Evolutionary conservation across 2,113 vertebrate genomes (phyloP).

Genomic region (Salminus brasiliensis): DNA sequence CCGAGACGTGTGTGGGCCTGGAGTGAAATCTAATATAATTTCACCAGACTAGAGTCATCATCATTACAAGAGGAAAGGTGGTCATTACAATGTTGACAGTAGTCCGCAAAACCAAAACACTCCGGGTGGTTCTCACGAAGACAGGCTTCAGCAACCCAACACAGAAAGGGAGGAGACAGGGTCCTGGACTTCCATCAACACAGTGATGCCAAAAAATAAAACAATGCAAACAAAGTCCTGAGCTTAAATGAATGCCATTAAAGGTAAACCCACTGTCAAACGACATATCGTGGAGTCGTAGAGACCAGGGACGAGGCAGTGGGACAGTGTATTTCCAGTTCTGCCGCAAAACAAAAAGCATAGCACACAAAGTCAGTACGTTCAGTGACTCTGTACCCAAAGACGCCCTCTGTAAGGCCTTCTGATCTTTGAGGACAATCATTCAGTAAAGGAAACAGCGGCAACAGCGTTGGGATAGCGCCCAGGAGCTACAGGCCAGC

Average conservation of each 20-base stretch:
- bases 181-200: not conserved
- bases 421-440: not conserved
- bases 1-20: constrained; percentile 4
- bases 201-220: not conserved
- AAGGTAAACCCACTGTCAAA: not conserved
- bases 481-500: not conserved
- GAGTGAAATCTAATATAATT: not conserved
- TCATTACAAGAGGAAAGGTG: constrained; percentile 2
- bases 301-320: not conserved
- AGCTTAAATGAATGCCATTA: not conserved
- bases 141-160: not conserved
- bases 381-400: not conserved
- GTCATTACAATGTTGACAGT: constrained; percentile 24
- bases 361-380: not conserved
- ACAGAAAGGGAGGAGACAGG: not conserved
- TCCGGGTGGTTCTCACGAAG: not conserved
- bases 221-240: not conserved
- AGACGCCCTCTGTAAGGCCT: not conserved
- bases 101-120: not conserved
- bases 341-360: not conserved
- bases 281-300: not conserved
- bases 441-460: not conserved
- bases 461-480: not conserved
- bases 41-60: not conserved
- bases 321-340: too few species aligned